Evolutionary conservation across 2,888 invertebrate genomes (phyloP).

Genomic region (Nectonema munidae): DNA sequence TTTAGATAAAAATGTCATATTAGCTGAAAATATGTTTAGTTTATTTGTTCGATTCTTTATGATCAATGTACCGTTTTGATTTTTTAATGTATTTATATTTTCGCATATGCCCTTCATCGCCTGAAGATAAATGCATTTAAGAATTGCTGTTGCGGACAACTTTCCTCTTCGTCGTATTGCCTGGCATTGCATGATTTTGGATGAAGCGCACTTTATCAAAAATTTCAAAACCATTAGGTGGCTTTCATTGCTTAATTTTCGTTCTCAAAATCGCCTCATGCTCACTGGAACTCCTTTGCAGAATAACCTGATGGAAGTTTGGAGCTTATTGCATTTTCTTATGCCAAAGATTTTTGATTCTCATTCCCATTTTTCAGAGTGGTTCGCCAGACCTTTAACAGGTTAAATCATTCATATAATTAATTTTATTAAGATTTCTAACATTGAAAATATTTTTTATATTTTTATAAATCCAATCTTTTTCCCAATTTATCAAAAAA

Average conservation of each 20-base stretch:
- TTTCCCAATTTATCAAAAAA: too few relatives aligned
- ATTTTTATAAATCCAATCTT: too few relatives aligned
- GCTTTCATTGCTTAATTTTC: constrained; percentile 75
- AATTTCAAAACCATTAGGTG: constrained; percentile 95
- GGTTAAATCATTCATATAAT: constrained; percentile 88
- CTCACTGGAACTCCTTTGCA: constrained; percentile 77
- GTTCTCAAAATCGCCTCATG: constrained; percentile 53
- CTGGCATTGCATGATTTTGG: constrained; percentile 87
- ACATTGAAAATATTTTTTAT: too few relatives aligned
- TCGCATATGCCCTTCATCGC: constrained; percentile 50
- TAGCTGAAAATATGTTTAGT: too few relatives aligned
- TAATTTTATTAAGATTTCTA: too few relatives aligned
- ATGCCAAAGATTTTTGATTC: constrained; percentile 89
- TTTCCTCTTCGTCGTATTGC: constrained; percentile 77
- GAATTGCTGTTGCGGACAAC: constrained; percentile 87
- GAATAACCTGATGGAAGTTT: constrained; percentile 74
- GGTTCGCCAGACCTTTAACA: constrained; percentile 87
- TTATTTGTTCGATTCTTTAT: too few relatives aligned
- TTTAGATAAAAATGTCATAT: too few relatives aligned
- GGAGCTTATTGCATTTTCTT: constrained; percentile 88
- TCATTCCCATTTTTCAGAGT: constrained; percentile 69
- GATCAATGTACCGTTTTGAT: too few relatives aligned
- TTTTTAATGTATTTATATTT: too few relatives aligned
- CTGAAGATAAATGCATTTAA: too few relatives aligned
- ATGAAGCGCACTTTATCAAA: constrained; percentile 92